Base-by-base conservation (phyloP, 2,888 invertebrate species). In the Drosophila rellima region DNA sequence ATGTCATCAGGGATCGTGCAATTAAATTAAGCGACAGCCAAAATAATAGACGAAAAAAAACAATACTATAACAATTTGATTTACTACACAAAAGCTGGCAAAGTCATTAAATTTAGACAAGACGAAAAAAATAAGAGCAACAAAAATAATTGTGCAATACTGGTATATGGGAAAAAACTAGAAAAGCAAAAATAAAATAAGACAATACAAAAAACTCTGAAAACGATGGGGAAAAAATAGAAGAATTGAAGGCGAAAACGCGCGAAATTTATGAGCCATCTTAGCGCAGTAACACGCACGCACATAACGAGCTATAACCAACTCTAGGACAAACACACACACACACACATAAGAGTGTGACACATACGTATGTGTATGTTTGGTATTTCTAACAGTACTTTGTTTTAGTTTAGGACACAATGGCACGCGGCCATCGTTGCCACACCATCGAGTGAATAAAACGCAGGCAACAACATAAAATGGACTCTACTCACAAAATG, bases 391-490 rank as follows among this genome's bases (percentile, higher is more conserved):
- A 85, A 81, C 80, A 80, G 83, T 83, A 84, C 83, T 84, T 85
- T 84, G 83, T 84, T 84, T 84, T 84, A 84, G 83, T 84, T 84
- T 85, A 71, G 84, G 83, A 73, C 85, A 83, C 81, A 84, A 84
- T 80, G 82, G 79, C 82, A 69, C 31, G 18, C 15, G 45, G 75
- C 75, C 85, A 76, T 70, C 48, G 57, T 44, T 57, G 61, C 63
- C 77, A 70, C 51, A 64, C 60, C 71, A 67, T 60, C 76, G 75
- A 82, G 86, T 86, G 85, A 85, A 87, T 87, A 87, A 87, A 87
- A 87, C 82, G 86, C 87, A 87, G 83, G 88, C 88, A 78, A 66
- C 75, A 78, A 80, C 83, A 88, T 86, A 87, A 86, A 86, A 87
- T 64, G 62, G 55, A 79, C 61, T 23, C 20, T 33, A 20, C 40